Evolutionary conservation across 2,797 vertebrate species (phyloP).

Genomic region (Halcyon badia): DNA sequence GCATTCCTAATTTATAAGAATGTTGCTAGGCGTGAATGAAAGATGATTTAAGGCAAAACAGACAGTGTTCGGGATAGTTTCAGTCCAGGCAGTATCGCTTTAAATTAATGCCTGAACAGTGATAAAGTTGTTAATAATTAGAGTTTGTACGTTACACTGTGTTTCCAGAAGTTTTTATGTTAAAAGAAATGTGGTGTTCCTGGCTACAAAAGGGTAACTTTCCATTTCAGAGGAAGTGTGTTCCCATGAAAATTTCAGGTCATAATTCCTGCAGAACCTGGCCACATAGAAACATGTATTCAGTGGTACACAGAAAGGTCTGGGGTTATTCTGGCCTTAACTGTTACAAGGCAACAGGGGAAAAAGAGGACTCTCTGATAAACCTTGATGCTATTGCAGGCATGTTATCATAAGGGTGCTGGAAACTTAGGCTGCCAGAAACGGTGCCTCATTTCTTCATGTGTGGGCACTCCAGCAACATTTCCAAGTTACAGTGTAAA

Average conservation of each 20-base stretch:
- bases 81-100: conserved; percentile 20
- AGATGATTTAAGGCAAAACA: conserved; percentile 69
- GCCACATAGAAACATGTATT: neutral
- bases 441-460: neutral
- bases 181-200: conserved; percentile 5
- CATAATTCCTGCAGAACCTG: neutral
- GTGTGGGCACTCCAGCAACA: neutral
- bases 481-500: neutral
- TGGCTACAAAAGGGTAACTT: neutral
- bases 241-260: neutral
- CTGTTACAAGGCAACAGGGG: neutral
- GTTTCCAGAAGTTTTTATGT: conserved; percentile 2
- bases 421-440: neutral
- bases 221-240: neutral
- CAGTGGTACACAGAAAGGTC: neutral
- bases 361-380: neutral
- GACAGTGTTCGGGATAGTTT: neutral
- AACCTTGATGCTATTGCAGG: neutral
- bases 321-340: neutral
- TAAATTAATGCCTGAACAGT: conserved; percentile 42
- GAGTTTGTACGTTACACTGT: conserved; percentile 32
- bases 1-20: conserved; percentile 15
- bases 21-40: conserved; percentile 58
- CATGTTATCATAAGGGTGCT: neutral
- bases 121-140: conserved; percentile 73